Base-by-base conservation (phyloP, 2,888 invertebrate species). In the Timema podura region DNA sequence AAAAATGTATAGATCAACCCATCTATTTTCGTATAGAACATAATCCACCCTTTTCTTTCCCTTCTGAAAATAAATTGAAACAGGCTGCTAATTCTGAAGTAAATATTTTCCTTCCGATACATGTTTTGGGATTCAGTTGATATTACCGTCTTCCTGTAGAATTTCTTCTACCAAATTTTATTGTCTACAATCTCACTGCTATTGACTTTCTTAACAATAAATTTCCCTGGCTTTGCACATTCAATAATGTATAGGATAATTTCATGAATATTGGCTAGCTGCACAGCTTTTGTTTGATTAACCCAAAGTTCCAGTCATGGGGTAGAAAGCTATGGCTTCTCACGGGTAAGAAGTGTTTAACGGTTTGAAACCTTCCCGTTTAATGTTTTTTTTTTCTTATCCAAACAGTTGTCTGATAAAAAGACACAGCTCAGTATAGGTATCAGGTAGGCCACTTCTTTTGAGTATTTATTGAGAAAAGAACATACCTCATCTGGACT, bases 381-480 rank as follows among this genome's bases (percentile, higher is more conserved):
- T 61, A 45, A 16, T 61, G 8, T 61, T 61, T 61, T 8, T 61
- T 61, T 61, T 61, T 30, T 30, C 6, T 45, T 16, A 16, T 3
- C 30, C 1, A 30, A 45, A 45, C 16, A 61, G 16, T 61, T 61
- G 16, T 61, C 16, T 61, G 44, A 61, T n/a, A 61, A 61, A 61
- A 9, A 61, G 16, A 9, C 61, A 44, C 45, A 61, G 13, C 45
- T 16, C 61, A 9, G 13, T 61, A 30, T 61, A 30, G 61, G 30
- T 61, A 61, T 13, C 6, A 11, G 30, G 30, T 30, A 30, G 30
- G 8, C 6, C 5, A 7, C 30, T 61, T 45, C 10, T 45, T 45
- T 61, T 30, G 30, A 61, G 8, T 61, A 61, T 16, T 61, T 45
- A 61, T 61, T 61, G 16, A 61, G 16, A 45, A 61, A 61, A 16